phyloP scores from a whole-genome alignment of 2,888 invertebrate species.

The Dugesia japonica region DNA sequence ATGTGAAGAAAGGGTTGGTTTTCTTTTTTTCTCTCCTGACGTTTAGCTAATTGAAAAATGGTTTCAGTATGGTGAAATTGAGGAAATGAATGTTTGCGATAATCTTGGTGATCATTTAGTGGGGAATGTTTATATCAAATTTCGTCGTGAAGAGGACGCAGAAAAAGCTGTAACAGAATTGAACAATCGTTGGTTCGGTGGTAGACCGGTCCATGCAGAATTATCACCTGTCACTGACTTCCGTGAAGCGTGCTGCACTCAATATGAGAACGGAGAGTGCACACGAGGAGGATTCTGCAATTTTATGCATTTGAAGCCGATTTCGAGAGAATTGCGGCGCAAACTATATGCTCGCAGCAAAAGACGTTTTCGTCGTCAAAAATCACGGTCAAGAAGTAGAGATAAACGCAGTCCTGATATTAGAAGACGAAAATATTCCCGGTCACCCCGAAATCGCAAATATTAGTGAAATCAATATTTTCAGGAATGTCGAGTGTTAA shows the following conservation, averaged over 20 bases:
- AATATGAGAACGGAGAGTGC: slow-evolving; percentile 98
- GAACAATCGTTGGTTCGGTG: slow-evolving; percentile 97
- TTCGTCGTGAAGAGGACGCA: slow-evolving; percentile 88
- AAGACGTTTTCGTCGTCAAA: slow-evolving; percentile 4
- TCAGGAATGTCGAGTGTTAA: background rate
- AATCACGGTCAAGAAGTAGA: slow-evolving; percentile 22
- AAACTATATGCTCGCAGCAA: slow-evolving; percentile 50
- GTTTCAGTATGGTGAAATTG: slow-evolving; percentile 78
- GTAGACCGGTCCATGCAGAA: slow-evolving; percentile 90
- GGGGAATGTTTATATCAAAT: slow-evolving; percentile 97
- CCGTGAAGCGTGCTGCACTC: slow-evolving; percentile 92
- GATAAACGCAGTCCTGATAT: background rate
- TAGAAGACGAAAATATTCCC: background rate
- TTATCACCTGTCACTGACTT: slow-evolving; percentile 96
- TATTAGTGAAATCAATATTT: background rate
- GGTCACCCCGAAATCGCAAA: background rate
- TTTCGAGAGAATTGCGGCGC: slow-evolving; percentile 76
- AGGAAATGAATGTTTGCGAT: slow-evolving; percentile 99
- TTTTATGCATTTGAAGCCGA: slow-evolving; percentile 98
- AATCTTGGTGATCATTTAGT: slow-evolving; percentile 94
- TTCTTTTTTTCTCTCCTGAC: background rate
- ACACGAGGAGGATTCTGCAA: slow-evolving; percentile 96
- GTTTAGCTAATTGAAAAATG: too few relatives aligned
- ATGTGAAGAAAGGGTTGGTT: slow-evolving; percentile 69
- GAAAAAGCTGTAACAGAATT: slow-evolving; percentile 88